Evolutionary conservation across 1,140 invertebrate genomes (phyloP).

Genomic region (Eulimnadia texana): DNA sequence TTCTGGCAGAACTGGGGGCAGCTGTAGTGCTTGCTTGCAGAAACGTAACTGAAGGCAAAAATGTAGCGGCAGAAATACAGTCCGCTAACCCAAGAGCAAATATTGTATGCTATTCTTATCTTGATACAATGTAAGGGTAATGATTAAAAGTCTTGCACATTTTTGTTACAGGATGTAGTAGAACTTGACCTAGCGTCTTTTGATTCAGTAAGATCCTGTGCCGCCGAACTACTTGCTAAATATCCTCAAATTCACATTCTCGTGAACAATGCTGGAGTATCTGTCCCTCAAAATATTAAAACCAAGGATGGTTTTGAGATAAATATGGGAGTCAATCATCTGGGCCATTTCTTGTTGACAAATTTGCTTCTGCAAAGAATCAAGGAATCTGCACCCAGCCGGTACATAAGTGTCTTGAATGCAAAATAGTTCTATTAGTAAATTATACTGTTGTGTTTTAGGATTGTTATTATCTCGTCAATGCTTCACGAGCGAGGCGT

Average conservation of each 20-base stretch:
- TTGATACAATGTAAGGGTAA: background rate
- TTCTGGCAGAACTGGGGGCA: constrained; percentile 28
- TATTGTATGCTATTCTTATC: background rate
- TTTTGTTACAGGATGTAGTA: constrained; percentile 44
- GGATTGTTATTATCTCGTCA: constrained; percentile 41
- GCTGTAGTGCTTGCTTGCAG: constrained; percentile 33
- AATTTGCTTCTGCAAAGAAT: constrained; percentile 54
- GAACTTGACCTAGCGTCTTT: constrained; percentile 52
- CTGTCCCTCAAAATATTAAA: constrained; percentile 34
- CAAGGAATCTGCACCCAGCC: constrained; percentile 42
- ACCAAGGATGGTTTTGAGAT: constrained; percentile 73
- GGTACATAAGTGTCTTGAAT: constrained; percentile 27
- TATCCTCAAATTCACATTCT: constrained; percentile 50
- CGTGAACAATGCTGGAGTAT: constrained; percentile 61
- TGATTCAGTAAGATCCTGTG: constrained; percentile 52
- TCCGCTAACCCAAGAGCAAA: constrained; percentile 2
- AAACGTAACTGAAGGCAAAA: constrained; percentile 26
- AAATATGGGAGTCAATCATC: constrained; percentile 62
- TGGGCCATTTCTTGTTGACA: constrained; percentile 73
- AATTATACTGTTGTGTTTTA: constrained; percentile 22
- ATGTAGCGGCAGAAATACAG: constrained; percentile 24
- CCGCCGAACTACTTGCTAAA: constrained; percentile 40
- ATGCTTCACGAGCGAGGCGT: constrained; percentile 41
- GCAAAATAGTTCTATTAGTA: background rate
- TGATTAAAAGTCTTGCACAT: background rate